phyloP scores from a whole-genome alignment of 2,113 vertebrate species.

The Xenopus borealis region DNA sequence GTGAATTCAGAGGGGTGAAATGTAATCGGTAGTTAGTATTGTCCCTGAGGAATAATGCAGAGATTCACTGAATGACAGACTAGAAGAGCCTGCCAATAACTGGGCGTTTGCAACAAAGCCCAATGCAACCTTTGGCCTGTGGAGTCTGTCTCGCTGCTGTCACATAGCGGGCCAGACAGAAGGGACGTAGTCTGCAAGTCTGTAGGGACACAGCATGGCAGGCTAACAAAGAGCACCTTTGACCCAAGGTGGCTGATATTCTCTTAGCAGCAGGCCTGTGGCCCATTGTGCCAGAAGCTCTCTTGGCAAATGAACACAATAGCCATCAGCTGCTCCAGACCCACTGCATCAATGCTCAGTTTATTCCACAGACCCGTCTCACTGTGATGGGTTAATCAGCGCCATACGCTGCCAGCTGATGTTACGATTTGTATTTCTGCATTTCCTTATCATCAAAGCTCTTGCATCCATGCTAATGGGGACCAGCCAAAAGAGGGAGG shows the following conservation, averaged over 20 bases:
- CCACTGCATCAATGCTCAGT: neutral
- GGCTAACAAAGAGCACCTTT: slow-evolving; percentile 14
- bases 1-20: neutral
- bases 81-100: neutral
- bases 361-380: neutral
- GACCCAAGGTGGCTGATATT: slow-evolving; percentile 4
- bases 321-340: slow-evolving; percentile 1
- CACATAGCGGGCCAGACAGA: neutral
- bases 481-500: slow-evolving; percentile 1
- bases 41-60: neutral
- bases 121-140: slow-evolving; percentile 27
- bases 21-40: neutral
- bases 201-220: neutral
- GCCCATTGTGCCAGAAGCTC: neutral
- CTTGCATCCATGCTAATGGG: slow-evolving; percentile 19
- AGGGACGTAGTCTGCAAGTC: neutral
- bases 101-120: neutral
- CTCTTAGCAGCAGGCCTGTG: neutral
- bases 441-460: slow-evolving; percentile 37
- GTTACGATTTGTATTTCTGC: slow-evolving; percentile 13
- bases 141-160: slow-evolving; percentile 14
- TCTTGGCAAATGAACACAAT: neutral
- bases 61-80: neutral
- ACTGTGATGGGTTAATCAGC: slow-evolving; percentile 19
- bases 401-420: slow-evolving; percentile 16